Base-by-base conservation (phyloP, 30 jellyfish, hydroid and myxozoan species). In the Turritopsis dohrnii region DNA sequence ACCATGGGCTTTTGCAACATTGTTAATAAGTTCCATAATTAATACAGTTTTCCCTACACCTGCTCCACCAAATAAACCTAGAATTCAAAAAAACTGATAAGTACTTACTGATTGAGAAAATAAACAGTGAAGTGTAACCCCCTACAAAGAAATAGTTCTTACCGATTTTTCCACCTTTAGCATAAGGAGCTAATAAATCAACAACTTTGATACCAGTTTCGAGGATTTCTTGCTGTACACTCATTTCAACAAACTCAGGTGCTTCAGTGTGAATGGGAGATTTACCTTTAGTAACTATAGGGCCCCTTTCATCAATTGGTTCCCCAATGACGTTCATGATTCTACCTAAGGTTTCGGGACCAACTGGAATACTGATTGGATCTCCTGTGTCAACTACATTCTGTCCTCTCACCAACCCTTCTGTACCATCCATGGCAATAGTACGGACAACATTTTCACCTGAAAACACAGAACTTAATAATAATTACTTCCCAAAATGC, bases 361-460 rank as follows among this genome's bases (percentile, higher is more conserved):
- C 99, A 25, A 95, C 99, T 0, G 99, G 99, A 75, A 95, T 89
- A 73, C 89, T 88, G 83, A 95, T 95, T 73, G 99, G 99, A 24
- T 91, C 96, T 53, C 95, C 99, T 16, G 94, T 95, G 66, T 95
- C 99, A 41, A 90, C 60, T 24, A 95, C 99, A 19, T 83, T 66
- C 54, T 95, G 96, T 20, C 99, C 99, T 60, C 99, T 94, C 73
- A 95, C 97, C 31, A 95, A 96, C 17, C 99, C 99, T 75, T 95
- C 99, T 0, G 99, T 95, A 88, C 99, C 99, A 89, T 95, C 99
- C 99, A 95, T 95, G 72, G 99, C 99, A 88, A 95, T 95, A 29
- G 99, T 95, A 29, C 99, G 95, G 71, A 95, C 99, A 73, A 95
- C 96, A 89, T 95, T 95, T 79, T 95, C 99, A 66, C 99, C 99